Evolutionary conservation across 2,113 vertebrate genomes (phyloP).

Genomic region (Oxyura jamaicensis): DNA sequence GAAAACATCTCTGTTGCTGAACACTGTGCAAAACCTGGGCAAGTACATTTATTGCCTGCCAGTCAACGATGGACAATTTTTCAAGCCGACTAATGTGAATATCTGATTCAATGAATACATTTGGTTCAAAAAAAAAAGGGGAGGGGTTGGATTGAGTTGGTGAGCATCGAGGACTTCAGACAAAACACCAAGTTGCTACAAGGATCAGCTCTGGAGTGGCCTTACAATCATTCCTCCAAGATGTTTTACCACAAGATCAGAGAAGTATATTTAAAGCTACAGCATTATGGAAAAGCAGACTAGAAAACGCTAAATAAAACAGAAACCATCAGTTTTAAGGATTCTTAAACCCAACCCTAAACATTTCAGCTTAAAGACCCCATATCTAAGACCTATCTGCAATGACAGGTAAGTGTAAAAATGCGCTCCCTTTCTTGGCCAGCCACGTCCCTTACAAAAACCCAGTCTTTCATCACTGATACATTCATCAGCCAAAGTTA

Average conservation of each 20-base stretch:
- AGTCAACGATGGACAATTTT: neutral
- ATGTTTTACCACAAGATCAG: neutral
- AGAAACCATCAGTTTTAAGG: neutral
- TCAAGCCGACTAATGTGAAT: neutral
- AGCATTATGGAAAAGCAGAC: neutral
- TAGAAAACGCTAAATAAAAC: neutral
- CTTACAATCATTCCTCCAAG: neutral
- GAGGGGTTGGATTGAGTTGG: neutral
- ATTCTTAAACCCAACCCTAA: neutral
- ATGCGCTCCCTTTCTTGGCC: neutral
- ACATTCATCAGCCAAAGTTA: neutral
- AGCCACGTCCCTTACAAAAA: neutral
- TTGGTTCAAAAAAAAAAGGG: neutral
- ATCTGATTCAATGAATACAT: neutral
- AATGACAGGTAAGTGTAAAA: neutral
- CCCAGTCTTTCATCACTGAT: neutral
- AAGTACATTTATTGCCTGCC: neutral
- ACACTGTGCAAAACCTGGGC: neutral
- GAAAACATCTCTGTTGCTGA: neutral
- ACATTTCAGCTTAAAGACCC: neutral
- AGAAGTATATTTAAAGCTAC: neutral
- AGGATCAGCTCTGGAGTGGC: neutral
- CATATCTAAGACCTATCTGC: fast-evolving
- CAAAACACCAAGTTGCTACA: neutral
- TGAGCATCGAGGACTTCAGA: neutral